Conservation (phyloP, 2,797 vertebrate genomes). For the Poecilia velifera region DNA sequence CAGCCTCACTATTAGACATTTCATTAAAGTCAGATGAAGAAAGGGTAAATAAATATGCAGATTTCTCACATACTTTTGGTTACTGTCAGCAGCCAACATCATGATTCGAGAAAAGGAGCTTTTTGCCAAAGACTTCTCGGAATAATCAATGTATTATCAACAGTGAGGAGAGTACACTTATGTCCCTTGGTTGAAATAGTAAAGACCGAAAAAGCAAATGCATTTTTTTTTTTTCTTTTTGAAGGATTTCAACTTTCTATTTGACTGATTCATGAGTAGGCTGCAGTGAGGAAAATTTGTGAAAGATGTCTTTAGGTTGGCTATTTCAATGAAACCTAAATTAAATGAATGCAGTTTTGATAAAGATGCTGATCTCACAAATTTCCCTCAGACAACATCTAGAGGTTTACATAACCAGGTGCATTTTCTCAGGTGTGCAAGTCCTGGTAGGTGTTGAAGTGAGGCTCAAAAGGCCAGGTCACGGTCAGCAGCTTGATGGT, state of each 20-base stretch:
- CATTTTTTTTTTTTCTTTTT: neutral
- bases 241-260: neutral
- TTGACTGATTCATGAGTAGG: neutral
- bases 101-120: slow-evolving; percentile 35
- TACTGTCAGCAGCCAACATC: slow-evolving; percentile 44
- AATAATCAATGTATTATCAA: slow-evolving; percentile 32
- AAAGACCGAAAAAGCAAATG: neutral
- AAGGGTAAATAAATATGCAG: slow-evolving; percentile 71
- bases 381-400: slow-evolving; percentile 30
- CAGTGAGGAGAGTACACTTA: slow-evolving; percentile 11
- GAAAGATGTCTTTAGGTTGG: neutral
- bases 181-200: slow-evolving; percentile 8
- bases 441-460: slow-evolving; percentile 31
- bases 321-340: neutral
- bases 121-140: slow-evolving; percentile 24
- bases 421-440: slow-evolving; percentile 68
- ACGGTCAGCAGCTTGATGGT: slow-evolving; percentile 71
- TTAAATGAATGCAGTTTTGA: slow-evolving; percentile 13
- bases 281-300: neutral
- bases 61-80: slow-evolving; percentile 59
- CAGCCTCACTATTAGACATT: slow-evolving; percentile 71
- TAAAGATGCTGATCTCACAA: slow-evolving; percentile 20
- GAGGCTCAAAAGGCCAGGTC: slow-evolving; percentile 64
- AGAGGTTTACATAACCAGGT: slow-evolving; percentile 25
- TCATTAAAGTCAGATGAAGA: slow-evolving; percentile 77